These are phyloP conservation scores for Odocoileus virginianus DNA, from an alignment of 2,113 vertebrate species.

Conservation along the genomic window DNA sequence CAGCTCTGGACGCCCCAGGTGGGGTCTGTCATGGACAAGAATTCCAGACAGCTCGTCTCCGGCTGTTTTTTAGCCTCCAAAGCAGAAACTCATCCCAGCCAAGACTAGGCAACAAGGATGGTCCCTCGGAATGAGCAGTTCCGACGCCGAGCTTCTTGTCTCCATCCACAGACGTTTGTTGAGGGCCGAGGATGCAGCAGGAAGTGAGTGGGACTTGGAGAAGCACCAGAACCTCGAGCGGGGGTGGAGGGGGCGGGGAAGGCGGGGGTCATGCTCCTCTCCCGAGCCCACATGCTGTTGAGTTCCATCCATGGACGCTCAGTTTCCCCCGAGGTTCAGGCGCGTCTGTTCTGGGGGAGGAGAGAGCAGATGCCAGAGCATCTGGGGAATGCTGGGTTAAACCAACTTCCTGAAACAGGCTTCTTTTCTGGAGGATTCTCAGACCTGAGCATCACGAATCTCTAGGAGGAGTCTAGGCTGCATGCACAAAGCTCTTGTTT, in stretches of 20 bases:
- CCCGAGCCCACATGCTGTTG: fast-evolving
- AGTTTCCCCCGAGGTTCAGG: too few relatives aligned
- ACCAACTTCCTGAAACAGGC: not conserved
- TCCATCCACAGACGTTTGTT: fast-evolving
- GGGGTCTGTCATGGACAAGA: fast-evolving
- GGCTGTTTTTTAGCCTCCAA: not conserved
- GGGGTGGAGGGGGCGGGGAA: not conserved
- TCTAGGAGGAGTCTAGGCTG: not conserved
- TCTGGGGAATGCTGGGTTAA: too few relatives aligned
- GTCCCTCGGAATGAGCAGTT: fast-evolving
- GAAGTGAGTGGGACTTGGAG: not conserved
- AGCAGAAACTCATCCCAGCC: not conserved
- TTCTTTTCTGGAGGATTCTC: not conserved
- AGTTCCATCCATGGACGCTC: fast-evolving
- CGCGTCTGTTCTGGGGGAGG: fast-evolving
- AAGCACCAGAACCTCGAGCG: fast-evolving
- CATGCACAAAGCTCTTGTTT: not conserved
- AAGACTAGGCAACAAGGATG: fast-evolving
- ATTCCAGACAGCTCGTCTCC: fast-evolving
- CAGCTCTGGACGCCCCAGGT: fast-evolving
- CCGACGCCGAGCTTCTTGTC: fast-evolving
- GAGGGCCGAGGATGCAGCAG: fast-evolving
- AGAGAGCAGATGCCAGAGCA: fast-evolving
- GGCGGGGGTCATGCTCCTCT: not conserved
- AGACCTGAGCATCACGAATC: fast-evolving